Evolutionary conservation across 2,113 vertebrate genomes (phyloP), one percentile per base, ranked within the genome.

Genomic region (Gadus macrocephalus): DNA sequence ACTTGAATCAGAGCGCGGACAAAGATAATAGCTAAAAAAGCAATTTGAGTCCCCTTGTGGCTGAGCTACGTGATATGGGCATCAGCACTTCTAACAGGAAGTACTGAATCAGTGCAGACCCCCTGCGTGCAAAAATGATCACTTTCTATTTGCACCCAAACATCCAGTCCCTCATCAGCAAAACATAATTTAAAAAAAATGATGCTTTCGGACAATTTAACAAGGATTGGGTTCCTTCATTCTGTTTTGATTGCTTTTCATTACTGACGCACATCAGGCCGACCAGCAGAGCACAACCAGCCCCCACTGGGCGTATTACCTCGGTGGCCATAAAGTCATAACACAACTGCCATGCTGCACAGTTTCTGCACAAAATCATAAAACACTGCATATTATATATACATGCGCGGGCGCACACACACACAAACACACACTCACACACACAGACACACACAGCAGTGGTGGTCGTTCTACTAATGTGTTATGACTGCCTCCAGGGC

Each of bases 201-300:
- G 27, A 75, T 75, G 66, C 74, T 82, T 83, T 83, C 76, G 74
- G 81, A 9, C 80, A 68, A 76, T 84, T 81, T 81, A 31, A 67
- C 69, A 16, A 20, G 53, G 79, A 70, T 80, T 76, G 70, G 1
- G 16, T 73, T 71, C 63, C 69, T 68, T 75, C 77, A 69, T 74
- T 73, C 38, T 7, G 73, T 78, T 79, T 69, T 71, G 9, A 77
- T 49, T 76, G 64, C 69, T 77, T 76, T 85, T 80, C 79, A 82
- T 77, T 79, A 79, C 77, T 81, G 79, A 75, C 74, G 75, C 74
- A 77, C 76, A 83, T 82, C 81, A 78, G 74, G 66, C 73, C 69
- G 71, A 73, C 76, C n/a, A 68, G 74, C 76, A 74, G 59, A 16
- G 63, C 22, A 5, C 69, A 75, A 16, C 72, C 71, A 25, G 61